Conservation (phyloP, 2,113 vertebrate species). For the Macquaria australasica region DNA sequence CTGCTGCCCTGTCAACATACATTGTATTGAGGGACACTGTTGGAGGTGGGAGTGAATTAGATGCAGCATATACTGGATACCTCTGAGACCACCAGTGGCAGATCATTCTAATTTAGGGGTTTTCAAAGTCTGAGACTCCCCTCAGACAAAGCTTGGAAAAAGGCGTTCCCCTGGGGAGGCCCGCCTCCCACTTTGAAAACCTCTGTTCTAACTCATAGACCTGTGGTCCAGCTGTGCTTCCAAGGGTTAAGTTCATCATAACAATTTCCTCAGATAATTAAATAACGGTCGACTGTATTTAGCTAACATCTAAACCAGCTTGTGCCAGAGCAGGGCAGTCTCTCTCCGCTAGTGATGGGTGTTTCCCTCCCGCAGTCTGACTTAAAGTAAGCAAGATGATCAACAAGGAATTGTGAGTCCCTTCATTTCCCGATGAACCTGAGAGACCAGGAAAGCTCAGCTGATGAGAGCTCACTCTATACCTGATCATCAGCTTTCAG, state of each 20-base stretch:
- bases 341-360: neutral
- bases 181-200: too few species aligned
- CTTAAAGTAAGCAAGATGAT: too few species aligned
- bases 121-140: too few species aligned
- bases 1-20: neutral
- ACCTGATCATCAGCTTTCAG: neutral
- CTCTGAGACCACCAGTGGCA: neutral
- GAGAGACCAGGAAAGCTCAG: slow-evolving; percentile 6
- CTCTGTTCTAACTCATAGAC: slow-evolving; percentile 11
- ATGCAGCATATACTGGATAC: neutral
- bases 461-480: neutral
- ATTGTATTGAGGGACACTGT: neutral
- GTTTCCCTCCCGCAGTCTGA: slow-evolving; percentile 1
- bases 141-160: too few species aligned
- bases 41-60: slow-evolving; percentile 1
- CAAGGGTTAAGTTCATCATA: slow-evolving; percentile 7
- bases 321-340: neutral
- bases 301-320: neutral
- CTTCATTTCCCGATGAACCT: slow-evolving; percentile 23
- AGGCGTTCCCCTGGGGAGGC: too few species aligned
- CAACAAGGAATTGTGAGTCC: neutral
- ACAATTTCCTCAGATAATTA: neutral
- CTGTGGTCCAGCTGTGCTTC: neutral
- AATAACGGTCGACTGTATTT: neutral
- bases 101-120: slow-evolving; percentile 7